phyloP scores from a whole-genome alignment of 1,140 invertebrate genomes.

The Bombus pascuorum region DNA sequence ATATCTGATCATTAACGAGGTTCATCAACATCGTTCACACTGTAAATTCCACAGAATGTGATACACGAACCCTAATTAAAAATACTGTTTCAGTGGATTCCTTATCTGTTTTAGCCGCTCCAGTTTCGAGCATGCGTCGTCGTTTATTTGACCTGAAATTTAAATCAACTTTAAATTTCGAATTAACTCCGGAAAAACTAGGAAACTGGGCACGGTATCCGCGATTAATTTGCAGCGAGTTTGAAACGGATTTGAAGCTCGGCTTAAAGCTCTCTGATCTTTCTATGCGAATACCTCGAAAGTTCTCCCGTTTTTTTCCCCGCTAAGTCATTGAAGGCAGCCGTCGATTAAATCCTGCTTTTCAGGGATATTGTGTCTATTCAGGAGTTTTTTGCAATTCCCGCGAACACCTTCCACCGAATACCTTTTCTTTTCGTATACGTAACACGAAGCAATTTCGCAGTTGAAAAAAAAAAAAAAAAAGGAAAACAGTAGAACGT shows the following conservation, averaged over 20 bases:
- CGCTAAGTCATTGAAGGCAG: not conserved
- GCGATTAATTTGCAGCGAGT: conserved; percentile 30
- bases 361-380: conserved; percentile 21
- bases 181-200: not conserved
- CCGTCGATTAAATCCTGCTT: conserved; percentile 41
- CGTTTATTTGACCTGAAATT: conserved; percentile 35
- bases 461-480: not conserved
- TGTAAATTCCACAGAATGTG: not conserved
- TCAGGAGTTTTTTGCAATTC: not conserved
- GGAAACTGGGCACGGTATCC: not conserved
- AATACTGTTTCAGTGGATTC: conserved; percentile 1
- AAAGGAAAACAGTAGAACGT: not conserved
- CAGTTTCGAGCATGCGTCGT: not conserved
- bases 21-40: not conserved
- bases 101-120: conserved; percentile 23
- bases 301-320: not conserved
- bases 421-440: not conserved
- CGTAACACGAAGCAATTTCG: conserved; percentile 19
- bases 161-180: conserved; percentile 27
- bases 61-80: not conserved
- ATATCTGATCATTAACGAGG: not conserved
- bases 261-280: conserved; percentile 2
- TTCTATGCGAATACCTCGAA: not conserved
- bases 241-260: conserved; percentile 36
- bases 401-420: not conserved